Evolutionary conservation across 2,888 invertebrate species (phyloP).

Genomic region (Eumerus sabulonum): DNA sequence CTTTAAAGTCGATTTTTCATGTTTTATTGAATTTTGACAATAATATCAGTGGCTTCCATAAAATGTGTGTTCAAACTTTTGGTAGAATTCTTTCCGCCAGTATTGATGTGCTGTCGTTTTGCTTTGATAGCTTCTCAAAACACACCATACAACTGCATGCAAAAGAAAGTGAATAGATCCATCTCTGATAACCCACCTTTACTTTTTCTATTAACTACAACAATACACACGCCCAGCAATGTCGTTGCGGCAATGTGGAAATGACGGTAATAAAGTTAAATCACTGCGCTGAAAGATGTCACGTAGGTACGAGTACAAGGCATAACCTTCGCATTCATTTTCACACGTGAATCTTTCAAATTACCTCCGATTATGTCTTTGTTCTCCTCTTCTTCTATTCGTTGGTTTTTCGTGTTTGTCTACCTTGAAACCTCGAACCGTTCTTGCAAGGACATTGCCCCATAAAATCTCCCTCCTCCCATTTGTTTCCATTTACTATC

Average conservation of each 20-base stretch:
- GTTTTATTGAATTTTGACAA: no score
- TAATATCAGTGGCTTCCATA: no score
- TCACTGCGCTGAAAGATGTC: constrained; percentile 47
- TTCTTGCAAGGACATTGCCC: background rate
- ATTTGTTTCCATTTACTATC: constrained; percentile 2
- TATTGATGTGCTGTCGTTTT: no score
- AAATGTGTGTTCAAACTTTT: no score
- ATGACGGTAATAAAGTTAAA: constrained; percentile 55
- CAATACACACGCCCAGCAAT: constrained; percentile 30
- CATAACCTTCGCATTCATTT: constrained; percentile 26
- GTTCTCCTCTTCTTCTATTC: constrained; percentile 10
- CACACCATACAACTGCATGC: no score
- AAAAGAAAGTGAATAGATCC: no score
- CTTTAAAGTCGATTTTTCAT: no score
- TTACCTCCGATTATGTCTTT: constrained; percentile 62
- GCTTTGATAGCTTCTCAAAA: no score
- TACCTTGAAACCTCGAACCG: no score
- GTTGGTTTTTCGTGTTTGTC: background rate
- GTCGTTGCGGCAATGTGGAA: constrained; percentile 21
- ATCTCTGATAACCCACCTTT: background rate
- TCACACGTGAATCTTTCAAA: constrained; percentile 60
- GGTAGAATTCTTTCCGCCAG: no score
- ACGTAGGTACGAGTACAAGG: constrained; percentile 25
- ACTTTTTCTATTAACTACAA: constrained; percentile 51
- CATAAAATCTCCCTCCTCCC: background rate